Conservation (phyloP, 2,888 invertebrate species). For the Agrochola macilenta region DNA sequence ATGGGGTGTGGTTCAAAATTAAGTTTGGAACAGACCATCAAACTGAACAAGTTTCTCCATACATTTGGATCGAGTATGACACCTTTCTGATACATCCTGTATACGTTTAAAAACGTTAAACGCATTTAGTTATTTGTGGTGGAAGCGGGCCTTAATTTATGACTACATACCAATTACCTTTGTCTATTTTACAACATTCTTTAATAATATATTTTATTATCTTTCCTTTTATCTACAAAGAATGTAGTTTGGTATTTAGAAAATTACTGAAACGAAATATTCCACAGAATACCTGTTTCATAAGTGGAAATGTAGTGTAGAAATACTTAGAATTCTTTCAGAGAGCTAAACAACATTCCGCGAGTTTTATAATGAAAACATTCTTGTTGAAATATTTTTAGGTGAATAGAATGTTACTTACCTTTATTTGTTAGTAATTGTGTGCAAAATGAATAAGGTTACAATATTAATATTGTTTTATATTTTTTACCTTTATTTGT, state of each 20-base stretch:
- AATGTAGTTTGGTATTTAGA: neutral
- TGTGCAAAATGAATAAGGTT: too few species aligned
- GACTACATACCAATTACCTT: neutral
- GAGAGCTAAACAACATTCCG: neutral
- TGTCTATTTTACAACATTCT: neutral
- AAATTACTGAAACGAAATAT: slow-evolving; percentile 9
- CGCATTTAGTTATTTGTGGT: too few species aligned
- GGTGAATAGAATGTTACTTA: neutral
- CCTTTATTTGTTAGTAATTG: neutral
- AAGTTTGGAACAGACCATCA: too few species aligned
- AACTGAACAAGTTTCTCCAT: too few species aligned
- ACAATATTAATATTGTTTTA: neutral
- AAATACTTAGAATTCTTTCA: slow-evolving; percentile 23
- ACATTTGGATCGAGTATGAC: too few species aligned
- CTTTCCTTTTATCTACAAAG: neutral
- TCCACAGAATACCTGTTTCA: neutral
- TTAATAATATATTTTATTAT: neutral
- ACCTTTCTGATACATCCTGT: too few species aligned
- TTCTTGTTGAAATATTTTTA: neutral
- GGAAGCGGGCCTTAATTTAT: neutral
- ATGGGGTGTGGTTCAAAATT: too few species aligned
- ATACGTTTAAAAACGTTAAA: too few species aligned
- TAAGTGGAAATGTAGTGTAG: neutral
- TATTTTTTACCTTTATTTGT: neutral
- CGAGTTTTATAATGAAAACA: slow-evolving; percentile 5